Percentiles rank a stretch among this genome's conserved stretches.
These are phyloP conservation scores for Parotia lawesii DNA, from an alignment of 2,113 vertebrate species.

Conservation along the genomic window DNA sequence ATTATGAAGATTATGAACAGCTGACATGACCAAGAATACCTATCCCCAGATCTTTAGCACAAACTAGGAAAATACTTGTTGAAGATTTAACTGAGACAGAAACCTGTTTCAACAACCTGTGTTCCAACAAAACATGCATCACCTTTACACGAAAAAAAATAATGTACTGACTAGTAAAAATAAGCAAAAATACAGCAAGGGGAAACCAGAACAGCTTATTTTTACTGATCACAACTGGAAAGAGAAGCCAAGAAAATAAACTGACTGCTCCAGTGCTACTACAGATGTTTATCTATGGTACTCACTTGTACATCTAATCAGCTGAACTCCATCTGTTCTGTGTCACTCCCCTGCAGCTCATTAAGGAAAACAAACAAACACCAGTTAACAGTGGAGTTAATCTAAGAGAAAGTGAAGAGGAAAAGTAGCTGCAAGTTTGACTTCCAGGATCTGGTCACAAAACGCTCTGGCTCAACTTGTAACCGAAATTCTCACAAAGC, in stretches of 20 bases:
- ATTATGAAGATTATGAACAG: neutral
- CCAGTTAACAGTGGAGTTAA: neutral
- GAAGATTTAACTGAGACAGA: neutral
- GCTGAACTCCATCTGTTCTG: slow-evolving; percentile 7
- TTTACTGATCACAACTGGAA: neutral
- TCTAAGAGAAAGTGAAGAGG: neutral
- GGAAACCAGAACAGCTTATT: neutral
- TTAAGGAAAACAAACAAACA: slow-evolving; percentile 1
- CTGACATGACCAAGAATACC: neutral
- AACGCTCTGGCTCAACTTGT: neutral
- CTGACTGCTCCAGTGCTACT: neutral
- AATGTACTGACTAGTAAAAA: neutral
- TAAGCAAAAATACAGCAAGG: neutral
- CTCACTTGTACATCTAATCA: slow-evolving; percentile 3
- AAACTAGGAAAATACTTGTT: neutral
- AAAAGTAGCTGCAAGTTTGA: neutral
- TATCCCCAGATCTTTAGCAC: neutral
- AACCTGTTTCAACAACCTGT: neutral
- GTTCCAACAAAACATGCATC: neutral
- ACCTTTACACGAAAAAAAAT: neutral
- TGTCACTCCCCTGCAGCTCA: neutral
- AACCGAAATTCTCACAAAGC: neutral
- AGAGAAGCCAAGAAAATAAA: neutral
- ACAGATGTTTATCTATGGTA: neutral
- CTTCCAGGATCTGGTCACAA: neutral